Conservation (phyloP, 2,113 vertebrate species). For the Tetrax tetrax region DNA sequence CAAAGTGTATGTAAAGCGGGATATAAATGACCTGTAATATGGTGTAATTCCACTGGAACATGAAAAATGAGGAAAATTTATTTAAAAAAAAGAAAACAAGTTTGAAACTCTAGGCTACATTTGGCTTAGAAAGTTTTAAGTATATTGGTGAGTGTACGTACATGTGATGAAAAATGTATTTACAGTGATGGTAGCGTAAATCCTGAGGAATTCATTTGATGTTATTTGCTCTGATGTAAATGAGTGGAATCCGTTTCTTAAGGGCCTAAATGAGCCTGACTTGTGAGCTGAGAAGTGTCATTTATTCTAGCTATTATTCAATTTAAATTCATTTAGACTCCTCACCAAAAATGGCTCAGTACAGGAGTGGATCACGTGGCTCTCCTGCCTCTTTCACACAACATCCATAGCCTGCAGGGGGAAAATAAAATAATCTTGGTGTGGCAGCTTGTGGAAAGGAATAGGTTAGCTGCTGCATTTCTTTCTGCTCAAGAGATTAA, state of each 20-base stretch:
- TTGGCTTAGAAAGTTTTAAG: not conserved
- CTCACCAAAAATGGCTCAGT: not conserved
- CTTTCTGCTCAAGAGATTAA: slow-evolving; percentile 27
- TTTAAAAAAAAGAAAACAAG: not conserved
- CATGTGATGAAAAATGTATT: not conserved
- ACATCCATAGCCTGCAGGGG: not conserved
- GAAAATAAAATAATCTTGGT: slow-evolving; percentile 8
- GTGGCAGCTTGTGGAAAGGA: not conserved
- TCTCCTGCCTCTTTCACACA: not conserved
- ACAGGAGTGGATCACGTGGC: not conserved
- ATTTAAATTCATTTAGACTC: not conserved
- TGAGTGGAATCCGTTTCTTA: not conserved
- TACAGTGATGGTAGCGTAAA: not conserved
- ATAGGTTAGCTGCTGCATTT: not conserved
- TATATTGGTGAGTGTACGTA: not conserved
- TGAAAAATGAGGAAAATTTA: not conserved
- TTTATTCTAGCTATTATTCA: not conserved
- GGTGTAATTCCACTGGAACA: not conserved
- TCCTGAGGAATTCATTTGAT: not conserved
- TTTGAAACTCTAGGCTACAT: not conserved
- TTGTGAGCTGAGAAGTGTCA: not conserved
- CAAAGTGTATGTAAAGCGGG: not conserved
- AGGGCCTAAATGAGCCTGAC: not conserved
- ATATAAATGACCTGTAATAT: not conserved
- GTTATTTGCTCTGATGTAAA: not conserved